Conservation (phyloP, 2,797 vertebrate species). For the Falco cherrug region DNA sequence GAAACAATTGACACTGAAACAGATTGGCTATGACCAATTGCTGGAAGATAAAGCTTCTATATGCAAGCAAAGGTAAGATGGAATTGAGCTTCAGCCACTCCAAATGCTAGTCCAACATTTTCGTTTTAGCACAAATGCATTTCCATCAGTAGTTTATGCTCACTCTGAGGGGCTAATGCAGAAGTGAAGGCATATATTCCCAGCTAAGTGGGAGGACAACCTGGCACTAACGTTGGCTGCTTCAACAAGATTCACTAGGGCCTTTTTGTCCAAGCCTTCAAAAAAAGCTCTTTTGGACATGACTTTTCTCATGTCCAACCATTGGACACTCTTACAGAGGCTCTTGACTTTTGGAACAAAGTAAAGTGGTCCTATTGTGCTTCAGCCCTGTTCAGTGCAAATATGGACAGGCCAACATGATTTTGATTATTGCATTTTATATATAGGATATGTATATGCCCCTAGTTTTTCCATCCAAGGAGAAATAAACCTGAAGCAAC, state of each 20-base stretch:
- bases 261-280: background rate
- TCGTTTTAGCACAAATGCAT: background rate
- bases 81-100: background rate
- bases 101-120: background rate
- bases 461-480: background rate
- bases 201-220: background rate
- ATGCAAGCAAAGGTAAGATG: background rate
- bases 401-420: background rate
- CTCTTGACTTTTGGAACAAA: background rate
- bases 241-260: background rate
- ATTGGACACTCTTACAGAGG: background rate
- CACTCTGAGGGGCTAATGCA: background rate
- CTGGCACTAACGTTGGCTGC: background rate
- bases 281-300: background rate
- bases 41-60: background rate
- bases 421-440: background rate
- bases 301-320: background rate
- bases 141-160: background rate
- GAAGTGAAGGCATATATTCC: background rate
- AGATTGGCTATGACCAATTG: background rate
- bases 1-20: background rate
- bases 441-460: too few relatives aligned
- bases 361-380: background rate
- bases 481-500: background rate
- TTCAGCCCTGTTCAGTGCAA: background rate